A percentile compares a stretch with the other conserved stretches of the same genome.
These are phyloP conservation scores for Halocaridina rubra DNA, from an alignment of 2,888 invertebrate genomes.

Conservation along the genomic window DNA sequence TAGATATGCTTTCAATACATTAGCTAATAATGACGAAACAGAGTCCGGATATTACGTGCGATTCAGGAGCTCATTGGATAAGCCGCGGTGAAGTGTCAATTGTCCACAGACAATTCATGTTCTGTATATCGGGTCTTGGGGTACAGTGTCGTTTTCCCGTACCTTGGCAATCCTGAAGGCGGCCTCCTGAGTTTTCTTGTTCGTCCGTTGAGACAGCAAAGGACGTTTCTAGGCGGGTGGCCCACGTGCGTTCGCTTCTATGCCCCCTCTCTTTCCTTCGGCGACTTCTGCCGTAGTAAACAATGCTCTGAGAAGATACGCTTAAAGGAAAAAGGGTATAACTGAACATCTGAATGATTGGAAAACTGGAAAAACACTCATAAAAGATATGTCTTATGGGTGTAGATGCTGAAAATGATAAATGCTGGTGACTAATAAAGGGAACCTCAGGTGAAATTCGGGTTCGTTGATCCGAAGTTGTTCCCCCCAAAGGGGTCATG, in stretches of 20 bases:
- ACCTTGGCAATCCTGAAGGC: slow-evolving; percentile 40
- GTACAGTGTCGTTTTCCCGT: neutral
- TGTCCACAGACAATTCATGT: too few species aligned
- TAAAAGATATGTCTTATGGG: neutral
- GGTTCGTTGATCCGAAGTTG: slow-evolving; percentile 28
- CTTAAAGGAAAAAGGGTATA: neutral
- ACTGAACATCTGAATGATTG: neutral
- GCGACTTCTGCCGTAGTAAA: slow-evolving; percentile 27
- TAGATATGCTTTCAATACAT: too few species aligned
- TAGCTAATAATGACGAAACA: too few species aligned
- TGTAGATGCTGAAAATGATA: neutral
- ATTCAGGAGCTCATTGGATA: too few species aligned
- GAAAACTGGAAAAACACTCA: neutral
- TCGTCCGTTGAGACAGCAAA: slow-evolving; percentile 56
- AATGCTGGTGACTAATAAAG: too few species aligned
- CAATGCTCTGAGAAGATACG: neutral
- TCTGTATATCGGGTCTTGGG: too few species aligned
- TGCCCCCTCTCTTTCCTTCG: slow-evolving; percentile 13
- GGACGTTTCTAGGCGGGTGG: slow-evolving; percentile 57
- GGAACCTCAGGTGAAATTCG: slow-evolving; percentile 19
- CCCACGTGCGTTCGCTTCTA: slow-evolving; percentile 50
- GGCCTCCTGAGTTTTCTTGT: slow-evolving; percentile 55
- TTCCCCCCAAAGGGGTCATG: slow-evolving; percentile 41
- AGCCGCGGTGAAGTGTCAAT: too few species aligned
- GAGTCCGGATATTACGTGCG: too few species aligned